These are phyloP conservation scores for Hippolais icterina DNA, from an alignment of 2,113 vertebrate genomes.

Conservation along the genomic window DNA sequence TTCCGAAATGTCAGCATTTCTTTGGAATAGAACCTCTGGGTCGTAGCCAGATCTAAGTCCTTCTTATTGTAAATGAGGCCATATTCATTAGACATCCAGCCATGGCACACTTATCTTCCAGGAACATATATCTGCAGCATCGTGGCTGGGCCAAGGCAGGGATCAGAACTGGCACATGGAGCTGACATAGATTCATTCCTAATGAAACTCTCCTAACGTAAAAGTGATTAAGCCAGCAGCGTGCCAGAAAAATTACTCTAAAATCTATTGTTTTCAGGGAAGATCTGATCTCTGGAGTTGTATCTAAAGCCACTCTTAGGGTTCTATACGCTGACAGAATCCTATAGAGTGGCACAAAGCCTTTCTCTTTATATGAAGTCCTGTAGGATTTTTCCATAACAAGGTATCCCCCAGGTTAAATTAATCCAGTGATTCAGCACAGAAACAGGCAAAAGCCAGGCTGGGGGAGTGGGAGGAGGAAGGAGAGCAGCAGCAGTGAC, in stretches of 20 bases:
- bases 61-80: constrained; percentile 47
- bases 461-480: background rate
- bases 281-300: background rate
- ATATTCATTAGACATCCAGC: constrained; percentile 46
- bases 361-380: background rate
- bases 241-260: background rate
- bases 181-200: constrained; percentile 43
- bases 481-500: background rate
- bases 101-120: constrained; percentile 41
- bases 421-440: background rate
- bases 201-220: constrained; percentile 10
- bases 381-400: background rate
- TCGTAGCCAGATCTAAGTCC: background rate
- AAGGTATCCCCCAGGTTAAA: background rate
- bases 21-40: constrained; percentile 35
- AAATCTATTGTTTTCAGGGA: constrained; percentile 23
- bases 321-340: background rate
- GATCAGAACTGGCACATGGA: background rate
- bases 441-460: background rate
- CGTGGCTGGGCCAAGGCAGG: background rate
- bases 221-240: constrained; percentile 22
- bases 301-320: background rate
- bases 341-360: background rate
- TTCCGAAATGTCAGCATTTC: constrained; percentile 54
- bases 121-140: background rate